Percentiles rank a stretch among this genome's conserved stretches.
Evolutionary conservation across 2,113 vertebrate genomes (phyloP).

Genomic region (Syngnathoides biaculeatus): DNA sequence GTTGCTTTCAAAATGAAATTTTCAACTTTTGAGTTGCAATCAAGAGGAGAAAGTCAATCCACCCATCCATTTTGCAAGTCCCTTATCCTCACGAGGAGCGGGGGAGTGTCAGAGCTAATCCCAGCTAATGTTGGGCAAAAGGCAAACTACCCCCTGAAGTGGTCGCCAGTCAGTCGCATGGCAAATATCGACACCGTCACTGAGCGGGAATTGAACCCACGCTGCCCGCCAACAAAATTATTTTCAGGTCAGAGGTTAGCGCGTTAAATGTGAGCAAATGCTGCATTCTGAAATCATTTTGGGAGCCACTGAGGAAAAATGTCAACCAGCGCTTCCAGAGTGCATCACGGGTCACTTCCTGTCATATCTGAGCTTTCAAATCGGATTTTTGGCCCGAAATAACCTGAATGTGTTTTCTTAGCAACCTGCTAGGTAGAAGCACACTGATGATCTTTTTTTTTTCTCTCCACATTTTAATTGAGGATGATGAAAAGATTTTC

Average conservation of each 20-base stretch:
- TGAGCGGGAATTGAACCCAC: too few relatives aligned
- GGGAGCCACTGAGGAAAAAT: conserved; percentile 1
- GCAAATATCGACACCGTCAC: too few relatives aligned
- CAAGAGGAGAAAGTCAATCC: conserved; percentile 8
- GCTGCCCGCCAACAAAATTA: too few relatives aligned
- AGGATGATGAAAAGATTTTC: too few relatives aligned
- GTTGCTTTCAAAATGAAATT: conserved; percentile 31
- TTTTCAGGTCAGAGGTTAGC: neutral
- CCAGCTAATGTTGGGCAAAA: too few relatives aligned
- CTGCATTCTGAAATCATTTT: neutral
- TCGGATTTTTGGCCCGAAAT: conserved; percentile 8
- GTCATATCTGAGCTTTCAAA: conserved; percentile 17
- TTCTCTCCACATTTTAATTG: too few relatives aligned
- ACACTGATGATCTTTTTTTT: neutral
- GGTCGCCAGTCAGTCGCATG: too few relatives aligned
- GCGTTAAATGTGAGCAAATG: neutral
- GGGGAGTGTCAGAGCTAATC: too few relatives aligned
- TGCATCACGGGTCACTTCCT: conserved; percentile 7
- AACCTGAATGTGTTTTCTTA: conserved; percentile 13
- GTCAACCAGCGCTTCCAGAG: neutral
- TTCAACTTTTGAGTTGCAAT: conserved; percentile 25
- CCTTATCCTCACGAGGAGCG: too few relatives aligned
- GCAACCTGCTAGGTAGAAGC: neutral
- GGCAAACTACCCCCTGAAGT: too few relatives aligned
- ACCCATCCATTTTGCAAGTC: too few relatives aligned